Evolutionary conservation across 1,140 invertebrate genomes (phyloP).

Genomic region (Tenebrio molitor): DNA sequence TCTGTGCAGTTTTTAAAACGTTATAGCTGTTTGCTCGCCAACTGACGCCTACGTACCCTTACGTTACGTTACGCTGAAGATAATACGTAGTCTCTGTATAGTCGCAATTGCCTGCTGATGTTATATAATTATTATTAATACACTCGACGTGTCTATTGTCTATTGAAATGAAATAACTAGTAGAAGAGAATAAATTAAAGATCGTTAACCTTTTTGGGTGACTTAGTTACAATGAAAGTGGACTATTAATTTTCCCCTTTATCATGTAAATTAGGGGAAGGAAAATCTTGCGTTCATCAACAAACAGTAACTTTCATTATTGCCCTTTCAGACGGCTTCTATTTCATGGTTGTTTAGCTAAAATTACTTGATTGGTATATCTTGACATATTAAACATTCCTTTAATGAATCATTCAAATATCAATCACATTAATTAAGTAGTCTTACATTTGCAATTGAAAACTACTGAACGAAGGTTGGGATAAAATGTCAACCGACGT

Average conservation of each 20-base stretch:
- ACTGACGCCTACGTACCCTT: no score
- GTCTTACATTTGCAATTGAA: slow-evolving; percentile 21
- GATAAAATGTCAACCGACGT: slow-evolving; percentile 15
- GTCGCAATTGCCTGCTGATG: neutral
- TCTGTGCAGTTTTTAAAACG: no score
- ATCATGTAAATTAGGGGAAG: slow-evolving; percentile 43
- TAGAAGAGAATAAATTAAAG: slow-evolving; percentile 41
- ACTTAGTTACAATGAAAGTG: slow-evolving; percentile 43
- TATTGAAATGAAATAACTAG: slow-evolving; percentile 1
- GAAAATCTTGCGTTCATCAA: slow-evolving; percentile 39
- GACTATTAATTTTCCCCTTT: slow-evolving; percentile 44
- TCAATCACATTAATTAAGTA: slow-evolving; percentile 29
- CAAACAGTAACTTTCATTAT: slow-evolving; percentile 36
- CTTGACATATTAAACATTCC: slow-evolving; percentile 24
- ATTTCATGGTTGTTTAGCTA: slow-evolving; percentile 14
- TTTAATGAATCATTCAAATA: slow-evolving; percentile 37
- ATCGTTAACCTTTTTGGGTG: slow-evolving; percentile 42
- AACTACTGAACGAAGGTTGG: slow-evolving; percentile 11
- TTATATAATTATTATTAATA: slow-evolving; percentile 27
- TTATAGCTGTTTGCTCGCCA: no score
- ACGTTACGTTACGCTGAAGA: no score
- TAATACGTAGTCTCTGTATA: no score
- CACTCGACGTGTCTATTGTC: slow-evolving; percentile 10
- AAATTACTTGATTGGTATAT: slow-evolving; percentile 35
- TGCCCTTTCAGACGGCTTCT: slow-evolving; percentile 29